Conservation (phyloP, 2,113 vertebrate genomes). For the Aspidoscelis tigris region DNA sequence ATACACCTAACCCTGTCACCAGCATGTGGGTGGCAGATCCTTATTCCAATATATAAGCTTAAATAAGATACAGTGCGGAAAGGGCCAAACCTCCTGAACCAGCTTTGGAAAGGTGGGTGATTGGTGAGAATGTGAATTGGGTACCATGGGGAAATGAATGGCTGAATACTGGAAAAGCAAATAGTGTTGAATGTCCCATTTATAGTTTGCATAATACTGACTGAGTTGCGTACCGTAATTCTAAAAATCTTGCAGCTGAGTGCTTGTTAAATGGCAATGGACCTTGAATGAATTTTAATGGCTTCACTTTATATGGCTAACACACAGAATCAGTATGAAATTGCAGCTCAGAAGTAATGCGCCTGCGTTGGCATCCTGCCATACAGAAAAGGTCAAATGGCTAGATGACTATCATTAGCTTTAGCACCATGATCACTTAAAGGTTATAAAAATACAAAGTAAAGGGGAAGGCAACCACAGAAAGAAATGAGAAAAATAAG, state of each 20-base stretch:
- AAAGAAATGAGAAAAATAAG: slow-evolving; percentile 19
- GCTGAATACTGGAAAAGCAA: neutral
- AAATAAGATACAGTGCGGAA: no score
- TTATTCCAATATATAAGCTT: no score
- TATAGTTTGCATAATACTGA: slow-evolving; percentile 40
- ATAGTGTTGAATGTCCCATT: neutral
- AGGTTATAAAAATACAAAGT: slow-evolving; percentile 71
- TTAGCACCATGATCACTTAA: slow-evolving; percentile 56
- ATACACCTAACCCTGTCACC: no score
- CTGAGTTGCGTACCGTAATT: neutral
- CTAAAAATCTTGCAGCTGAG: neutral
- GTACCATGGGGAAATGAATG: neutral
- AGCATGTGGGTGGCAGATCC: no score
- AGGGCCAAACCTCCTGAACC: no score
- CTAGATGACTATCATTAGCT: slow-evolving; percentile 64
- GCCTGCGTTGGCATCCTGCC: slow-evolving; percentile 49
- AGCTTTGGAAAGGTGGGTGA: no score
- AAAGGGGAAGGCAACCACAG: slow-evolving; percentile 49
- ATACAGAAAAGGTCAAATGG: slow-evolving; percentile 61
- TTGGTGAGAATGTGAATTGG: neutral
- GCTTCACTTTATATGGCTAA: slow-evolving; percentile 40
- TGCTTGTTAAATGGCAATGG: slow-evolving; percentile 30
- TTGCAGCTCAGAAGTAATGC: slow-evolving; percentile 44
- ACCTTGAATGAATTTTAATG: slow-evolving; percentile 31
- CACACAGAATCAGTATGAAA: slow-evolving; percentile 46